Evolutionary conservation across 2,113 vertebrate genomes (phyloP), one percentile per base, ranked within the genome.

Genomic region (Alethe diademata): DNA sequence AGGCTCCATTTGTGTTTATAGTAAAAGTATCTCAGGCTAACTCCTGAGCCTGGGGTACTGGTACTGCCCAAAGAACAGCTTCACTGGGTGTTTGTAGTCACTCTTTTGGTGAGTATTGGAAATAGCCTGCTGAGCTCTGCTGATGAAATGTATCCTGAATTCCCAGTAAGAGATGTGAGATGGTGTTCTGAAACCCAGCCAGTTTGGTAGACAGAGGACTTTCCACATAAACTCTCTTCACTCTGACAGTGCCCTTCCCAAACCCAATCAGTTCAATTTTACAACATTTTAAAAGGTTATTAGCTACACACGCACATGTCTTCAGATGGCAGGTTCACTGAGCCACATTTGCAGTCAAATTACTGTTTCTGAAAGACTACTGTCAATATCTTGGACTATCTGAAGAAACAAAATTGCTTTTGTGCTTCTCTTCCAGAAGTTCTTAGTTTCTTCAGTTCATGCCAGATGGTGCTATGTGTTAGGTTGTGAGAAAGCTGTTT

Each of bases 391-490:
- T 89, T 95, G 69, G 66, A 50, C 47, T 91, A 24, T 95, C 60
- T 17, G 2, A 75, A 62, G 81, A 47, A 88, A 71, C 18, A 36
- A 92, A 92, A 82, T 88, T 76, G 70, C 69, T 95, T 95, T 95
- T 93, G 43, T 91, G 92, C 81, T 97, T 94, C 40, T 62, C 43
- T 97, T 90, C 80, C 88, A 74, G 76, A 94, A 92, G 95, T 84
- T 96, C 91, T 87, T 69, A 2, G 13, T 94, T 80, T 89, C 91
- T 72, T 92, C 69, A 83, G 65, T 76, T 88, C 25, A 1, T 80
- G 84, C 94, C 97, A 97, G 97, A 97, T 97, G 96, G 96, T 96
- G 90, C 53, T 92, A 3, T 82, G 90, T 94, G 96, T 96, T 97
- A 96, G 78, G 85, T 83, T 88, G 72, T 80, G 75, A 97, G 88